Conservation (phyloP, 1,140 invertebrate species). For the Drosophila tsacasi region DNA sequence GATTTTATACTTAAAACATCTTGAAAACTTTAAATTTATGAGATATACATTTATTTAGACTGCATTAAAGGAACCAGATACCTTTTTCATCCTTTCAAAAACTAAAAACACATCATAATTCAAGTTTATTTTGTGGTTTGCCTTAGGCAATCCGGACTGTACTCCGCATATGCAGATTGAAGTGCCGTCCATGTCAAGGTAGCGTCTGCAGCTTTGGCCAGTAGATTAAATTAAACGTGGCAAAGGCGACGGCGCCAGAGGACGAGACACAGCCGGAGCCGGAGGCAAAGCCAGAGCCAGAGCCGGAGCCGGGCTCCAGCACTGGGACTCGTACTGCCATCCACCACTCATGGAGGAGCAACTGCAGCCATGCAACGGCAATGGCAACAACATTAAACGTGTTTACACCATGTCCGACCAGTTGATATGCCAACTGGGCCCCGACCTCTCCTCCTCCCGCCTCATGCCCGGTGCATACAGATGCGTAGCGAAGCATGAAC, state of each 20-base stretch:
- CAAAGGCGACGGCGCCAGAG: constrained; percentile 30
- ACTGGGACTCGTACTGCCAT: constrained; percentile 1
- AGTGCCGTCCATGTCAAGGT: constrained; percentile 73
- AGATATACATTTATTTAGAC: too few relatives aligned
- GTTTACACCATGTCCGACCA: constrained; percentile 83
- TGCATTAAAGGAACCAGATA: too few relatives aligned
- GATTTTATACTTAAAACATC: too few relatives aligned
- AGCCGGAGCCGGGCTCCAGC: not conserved
- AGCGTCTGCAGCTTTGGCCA: constrained; percentile 66
- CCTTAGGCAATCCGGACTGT: constrained; percentile 24
- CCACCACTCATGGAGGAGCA: constrained; percentile 49
- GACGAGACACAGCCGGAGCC: constrained; percentile 9
- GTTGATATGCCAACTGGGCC: constrained; percentile 78
- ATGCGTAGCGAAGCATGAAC: constrained; percentile 66
- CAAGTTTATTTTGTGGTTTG: not conserved
- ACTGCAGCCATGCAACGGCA: constrained; percentile 63
- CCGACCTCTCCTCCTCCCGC: constrained; percentile 7
- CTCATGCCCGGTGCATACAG: constrained; percentile 8
- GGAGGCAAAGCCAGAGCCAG: constrained; percentile 5
- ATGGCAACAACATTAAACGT: constrained; percentile 79
- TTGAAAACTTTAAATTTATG: too few relatives aligned
- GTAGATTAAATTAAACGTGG: constrained; percentile 82
- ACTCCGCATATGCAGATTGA: constrained; percentile 41
- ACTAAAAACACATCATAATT: constrained; percentile 1
- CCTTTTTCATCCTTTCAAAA: not conserved